A percentile compares a stretch with the other conserved stretches of the same genome.
Conservation (phyloP, 2,797 vertebrate genomes). For the Garrulus glandarius region DNA sequence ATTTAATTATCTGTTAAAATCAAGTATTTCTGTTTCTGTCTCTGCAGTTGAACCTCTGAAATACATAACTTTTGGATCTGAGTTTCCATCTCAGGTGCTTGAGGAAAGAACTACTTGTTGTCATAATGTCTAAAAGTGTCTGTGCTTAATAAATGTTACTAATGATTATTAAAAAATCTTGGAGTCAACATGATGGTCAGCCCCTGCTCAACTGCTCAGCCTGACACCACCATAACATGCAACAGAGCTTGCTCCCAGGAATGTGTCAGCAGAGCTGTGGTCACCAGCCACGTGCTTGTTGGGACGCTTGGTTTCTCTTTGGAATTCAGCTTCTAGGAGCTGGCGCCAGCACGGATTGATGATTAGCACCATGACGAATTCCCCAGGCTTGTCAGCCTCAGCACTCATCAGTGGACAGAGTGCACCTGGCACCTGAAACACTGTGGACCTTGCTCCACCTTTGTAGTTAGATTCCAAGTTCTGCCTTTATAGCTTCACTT, state of each 20-base stretch:
- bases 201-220: not conserved
- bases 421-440: not conserved
- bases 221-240: rapidly evolving
- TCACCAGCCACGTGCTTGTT: not conserved
- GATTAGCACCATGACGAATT: not conserved
- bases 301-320: not conserved
- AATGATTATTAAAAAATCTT: not conserved
- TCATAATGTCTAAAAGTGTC: not conserved
- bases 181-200: not conserved
- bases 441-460: not conserved
- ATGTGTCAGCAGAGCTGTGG: not conserved
- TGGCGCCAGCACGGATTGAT: not conserved
- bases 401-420: not conserved
- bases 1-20: not conserved
- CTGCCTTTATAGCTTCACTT: not conserved
- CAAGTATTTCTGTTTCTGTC: not conserved
- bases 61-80: not conserved
- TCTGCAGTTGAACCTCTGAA: not conserved
- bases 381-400: not conserved
- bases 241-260: not conserved
- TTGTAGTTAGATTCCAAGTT: not conserved
- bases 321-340: not conserved
- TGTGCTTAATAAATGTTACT: not conserved
- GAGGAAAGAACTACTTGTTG: not conserved
- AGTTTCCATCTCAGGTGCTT: not conserved